Base-by-base conservation (phyloP, 2,113 vertebrate species). In the Xenopus tropicalis region DNA sequence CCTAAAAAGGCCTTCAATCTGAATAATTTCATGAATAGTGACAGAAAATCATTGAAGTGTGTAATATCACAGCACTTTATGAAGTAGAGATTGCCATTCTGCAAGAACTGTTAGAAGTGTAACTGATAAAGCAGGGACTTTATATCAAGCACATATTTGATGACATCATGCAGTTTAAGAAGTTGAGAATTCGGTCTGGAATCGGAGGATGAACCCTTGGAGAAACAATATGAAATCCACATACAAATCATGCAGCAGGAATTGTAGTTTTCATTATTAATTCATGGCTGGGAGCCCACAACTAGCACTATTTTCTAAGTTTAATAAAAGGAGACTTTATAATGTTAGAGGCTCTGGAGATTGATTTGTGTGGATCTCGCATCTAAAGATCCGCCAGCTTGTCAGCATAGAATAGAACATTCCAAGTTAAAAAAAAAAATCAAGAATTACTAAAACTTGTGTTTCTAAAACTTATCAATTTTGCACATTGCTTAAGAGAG, bases 161-260 rank as follows among this genome's bases (percentile, higher is more conserved):
- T 54, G 52, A 54, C 52, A 54, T 54, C 52, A 54, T 54, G 52
- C 52, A n/a, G 52, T 54, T n/a, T 54, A n/a, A 54, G 52, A 54
- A 17, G 19, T 54, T 54, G n/a, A 54, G 52, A 54, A n/a, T 54
- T n/a, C n/a, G 46, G 46, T 13, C 12, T 48, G 16, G 46, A 48
- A 48, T 14, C 13, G 10, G 19, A 54, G 19, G 52, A 54, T 17
- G 52, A 54, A 54, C 16, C 19, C 52, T 54, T 54, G 52, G 19
- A 54, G 52, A 19, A 9, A 54, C 16, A 54, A 54, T 54, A 54
- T 54, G 19, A 54, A 17, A 54, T 54, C 52, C 52, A 54, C 19
- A n/a, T n/a, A 54, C 8, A 54, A 54, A n/a, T 54, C 52, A 48
- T 5, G 52, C 16, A n/a, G 16, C 52, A 54, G 52, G 19, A 54